Evolutionary conservation across 2,888 invertebrate species (phyloP), one percentile per base, ranked within the genome.

Genomic region (Ichneumon xanthorius): DNA sequence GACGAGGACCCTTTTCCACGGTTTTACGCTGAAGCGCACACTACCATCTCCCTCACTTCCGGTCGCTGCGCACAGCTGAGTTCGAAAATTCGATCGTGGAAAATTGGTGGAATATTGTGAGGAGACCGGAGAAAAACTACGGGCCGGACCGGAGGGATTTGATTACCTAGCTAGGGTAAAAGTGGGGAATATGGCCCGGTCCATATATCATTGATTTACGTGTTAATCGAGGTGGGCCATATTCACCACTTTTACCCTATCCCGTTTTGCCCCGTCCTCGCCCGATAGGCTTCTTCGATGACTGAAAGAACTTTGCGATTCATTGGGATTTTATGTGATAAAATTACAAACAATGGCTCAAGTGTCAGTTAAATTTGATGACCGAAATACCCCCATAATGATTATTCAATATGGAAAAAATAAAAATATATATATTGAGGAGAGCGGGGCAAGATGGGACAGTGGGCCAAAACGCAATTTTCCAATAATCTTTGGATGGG

Each of bases 311-410:
- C 55, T 71, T 50, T 33, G 19, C 53, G 53, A 71, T 33, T 50
- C n/a, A 19, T 50, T 55, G 37, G n/a, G 19, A 55, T 71, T 1
- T 37, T 11, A 19, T 4, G 1, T 3, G 55, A 71, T 71, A 53
- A 55, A 55, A 22, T 11, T 22, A 7, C 9, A 7, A 19, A 30
- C 37, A 14, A 55, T 40, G 19, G 11, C 71, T 71, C 33, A 11
- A 71, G 53, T 53, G 53, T 33, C 71, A 33, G 11, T 71, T 30
- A 50, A 71, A 71, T 53, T 4, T 33, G 19, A 53, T 71, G 53
- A 33, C n/a, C 53, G 33, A 30, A 53, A 53, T 71, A 50, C 53
- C 19, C 19, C 19, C 19, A 33, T 33, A 71, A 30, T 53, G 33
- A 71, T 71, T 53, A 22, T 45, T 2, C 40, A 14, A 37, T 9